Percentiles rank a stretch among this genome's conserved stretches.
phyloP scores from a whole-genome alignment of 2,888 invertebrate species.

The Nasonia oneida region DNA sequence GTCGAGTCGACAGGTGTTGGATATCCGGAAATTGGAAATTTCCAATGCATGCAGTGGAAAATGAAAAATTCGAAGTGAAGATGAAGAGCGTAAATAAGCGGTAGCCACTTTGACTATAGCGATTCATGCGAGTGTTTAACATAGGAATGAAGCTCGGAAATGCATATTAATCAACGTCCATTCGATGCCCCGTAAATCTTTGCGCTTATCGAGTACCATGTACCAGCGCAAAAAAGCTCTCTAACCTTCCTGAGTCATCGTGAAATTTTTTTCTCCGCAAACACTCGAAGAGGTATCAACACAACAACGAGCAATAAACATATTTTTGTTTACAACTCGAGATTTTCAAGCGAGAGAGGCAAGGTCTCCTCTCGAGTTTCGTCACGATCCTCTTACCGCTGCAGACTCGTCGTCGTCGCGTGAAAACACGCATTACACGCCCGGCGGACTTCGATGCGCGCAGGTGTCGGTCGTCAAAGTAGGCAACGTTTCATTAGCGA shows the following conservation, averaged over 20 bases:
- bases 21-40: background rate
- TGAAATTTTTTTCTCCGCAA: background rate
- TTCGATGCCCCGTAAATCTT: background rate
- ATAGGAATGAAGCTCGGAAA: background rate
- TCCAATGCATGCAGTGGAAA: background rate
- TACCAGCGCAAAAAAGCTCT: background rate
- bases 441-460: background rate
- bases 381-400: background rate
- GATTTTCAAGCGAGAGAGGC: background rate
- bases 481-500: background rate
- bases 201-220: background rate
- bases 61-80: background rate
- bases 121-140: background rate
- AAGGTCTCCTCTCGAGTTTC: background rate
- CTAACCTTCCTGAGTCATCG: background rate
- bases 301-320: conserved; percentile 21
- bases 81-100: background rate
- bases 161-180: background rate
- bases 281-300: background rate
- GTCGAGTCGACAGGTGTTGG: background rate
- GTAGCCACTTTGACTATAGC: background rate
- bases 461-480: background rate
- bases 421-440: background rate
- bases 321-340: conserved; percentile 35
- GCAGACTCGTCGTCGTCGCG: background rate